Evolutionary conservation across 2,888 invertebrate genomes (phyloP).

Genomic region (Ornithoptera alexandrae): DNA sequence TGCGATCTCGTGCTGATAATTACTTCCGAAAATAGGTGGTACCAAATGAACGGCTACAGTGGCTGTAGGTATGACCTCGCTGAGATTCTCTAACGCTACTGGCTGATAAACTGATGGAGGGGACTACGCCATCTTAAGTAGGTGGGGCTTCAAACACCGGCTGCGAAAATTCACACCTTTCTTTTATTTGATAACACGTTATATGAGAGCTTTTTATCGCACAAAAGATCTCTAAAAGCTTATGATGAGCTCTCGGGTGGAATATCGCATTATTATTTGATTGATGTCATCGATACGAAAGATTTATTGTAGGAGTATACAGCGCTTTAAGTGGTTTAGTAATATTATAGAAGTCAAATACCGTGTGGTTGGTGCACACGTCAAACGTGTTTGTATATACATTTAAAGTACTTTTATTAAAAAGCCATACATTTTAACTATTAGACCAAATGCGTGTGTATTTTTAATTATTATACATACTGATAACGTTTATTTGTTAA

Average conservation of each 20-base stretch:
- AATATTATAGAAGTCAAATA: constrained; percentile 23
- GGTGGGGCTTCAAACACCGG: constrained; percentile 66
- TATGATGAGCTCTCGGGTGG: constrained; percentile 70
- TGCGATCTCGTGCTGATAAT: constrained; percentile 58
- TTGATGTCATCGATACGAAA: constrained; percentile 69
- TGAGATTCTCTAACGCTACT: constrained; percentile 65
- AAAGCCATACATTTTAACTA: too few species aligned
- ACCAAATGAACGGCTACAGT: constrained; percentile 48
- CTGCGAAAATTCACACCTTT: constrained; percentile 80
- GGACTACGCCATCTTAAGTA: constrained; percentile 75
- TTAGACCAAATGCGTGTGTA: too few species aligned
- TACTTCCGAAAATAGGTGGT: constrained; percentile 77
- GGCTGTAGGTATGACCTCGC: constrained; percentile 69
- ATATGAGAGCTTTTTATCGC: constrained; percentile 74
- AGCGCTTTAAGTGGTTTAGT: constrained; percentile 20
- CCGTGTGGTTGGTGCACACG: constrained; percentile 6
- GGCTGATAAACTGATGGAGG: constrained; percentile 58
- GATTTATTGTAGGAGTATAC: constrained; percentile 52
- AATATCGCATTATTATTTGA: constrained; percentile 74
- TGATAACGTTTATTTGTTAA: neutral
- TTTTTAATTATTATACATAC: neutral
- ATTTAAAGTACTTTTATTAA: neutral
- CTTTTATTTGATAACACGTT: constrained; percentile 79
- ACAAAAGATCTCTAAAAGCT: constrained; percentile 78
- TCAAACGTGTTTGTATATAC: neutral